A percentile compares a stretch with the other conserved stretches of the same genome.
Conservation (phyloP, 2,113 vertebrate species). For the Catharus minimus region DNA sequence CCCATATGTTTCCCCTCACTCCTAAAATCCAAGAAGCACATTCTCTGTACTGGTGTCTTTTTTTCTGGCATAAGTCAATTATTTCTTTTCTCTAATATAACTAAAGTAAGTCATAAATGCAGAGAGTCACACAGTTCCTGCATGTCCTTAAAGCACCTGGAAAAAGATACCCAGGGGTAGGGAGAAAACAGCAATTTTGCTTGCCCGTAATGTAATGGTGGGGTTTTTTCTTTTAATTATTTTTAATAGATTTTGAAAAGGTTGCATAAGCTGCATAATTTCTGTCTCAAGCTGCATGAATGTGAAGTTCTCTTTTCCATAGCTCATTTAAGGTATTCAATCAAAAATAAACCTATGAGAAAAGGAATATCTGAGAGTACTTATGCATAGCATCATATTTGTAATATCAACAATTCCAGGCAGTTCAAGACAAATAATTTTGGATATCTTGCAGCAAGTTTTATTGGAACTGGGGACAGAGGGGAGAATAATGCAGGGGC, state of each 20-base stretch:
- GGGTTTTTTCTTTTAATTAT: neutral
- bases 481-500: neutral
- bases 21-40: neutral
- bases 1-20: neutral
- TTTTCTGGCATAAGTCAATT: neutral
- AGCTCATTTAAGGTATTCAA: neutral
- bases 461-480: neutral
- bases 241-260: neutral
- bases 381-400: neutral
- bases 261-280: neutral
- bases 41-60: neutral
- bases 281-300: neutral
- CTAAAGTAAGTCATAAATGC: neutral
- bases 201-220: neutral
- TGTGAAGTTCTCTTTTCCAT: neutral
- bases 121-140: neutral
- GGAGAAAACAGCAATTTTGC: neutral
- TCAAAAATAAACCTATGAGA: neutral
- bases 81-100: neutral
- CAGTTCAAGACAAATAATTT: neutral
- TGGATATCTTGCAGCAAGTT: neutral
- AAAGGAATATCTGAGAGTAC: neutral
- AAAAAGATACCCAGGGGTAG: neutral
- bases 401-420: neutral
- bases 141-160: neutral